Conservation (phyloP, 2,113 vertebrate genomes). For the Carassius gibelio region DNA sequence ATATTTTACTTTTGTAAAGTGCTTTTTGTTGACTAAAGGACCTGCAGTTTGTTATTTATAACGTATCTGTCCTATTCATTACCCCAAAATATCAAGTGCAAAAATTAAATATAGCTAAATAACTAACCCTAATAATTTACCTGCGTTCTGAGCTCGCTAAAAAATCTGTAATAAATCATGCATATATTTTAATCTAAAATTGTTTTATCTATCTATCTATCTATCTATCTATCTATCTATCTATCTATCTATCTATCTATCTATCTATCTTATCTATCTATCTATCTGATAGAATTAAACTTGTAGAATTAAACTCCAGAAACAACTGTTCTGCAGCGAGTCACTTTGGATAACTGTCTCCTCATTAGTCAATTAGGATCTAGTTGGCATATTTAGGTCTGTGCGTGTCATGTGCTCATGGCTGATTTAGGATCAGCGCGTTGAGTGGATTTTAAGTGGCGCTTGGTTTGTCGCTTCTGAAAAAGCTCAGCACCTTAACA, state of each 20-base stretch:
- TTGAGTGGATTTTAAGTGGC: conserved; percentile 49
- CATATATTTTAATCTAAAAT: too few relatives aligned
- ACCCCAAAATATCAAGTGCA: not conserved
- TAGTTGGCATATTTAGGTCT: not conserved
- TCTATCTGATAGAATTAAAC: too few relatives aligned
- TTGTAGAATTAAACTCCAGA: not conserved
- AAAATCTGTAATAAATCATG: too few relatives aligned
- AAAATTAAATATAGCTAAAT: not conserved
- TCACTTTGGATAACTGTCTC: not conserved
- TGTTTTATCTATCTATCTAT: too few relatives aligned
- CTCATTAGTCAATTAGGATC: not conserved
- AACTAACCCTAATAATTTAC: not conserved
- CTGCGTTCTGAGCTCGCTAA: not conserved
- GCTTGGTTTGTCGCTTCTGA: conserved; percentile 42
- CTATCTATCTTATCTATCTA: too few relatives aligned
- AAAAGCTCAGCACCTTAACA: conserved; percentile 1
- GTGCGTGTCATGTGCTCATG: conserved; percentile 16
- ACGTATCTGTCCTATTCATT: too few relatives aligned
- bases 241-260: too few relatives aligned
- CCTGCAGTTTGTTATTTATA: too few relatives aligned
- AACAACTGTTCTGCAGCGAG: not conserved
- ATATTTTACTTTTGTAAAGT: too few relatives aligned
- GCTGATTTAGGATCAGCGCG: conserved; percentile 47
- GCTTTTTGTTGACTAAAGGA: too few relatives aligned
- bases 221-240: too few relatives aligned